Evolutionary conservation across 2,888 invertebrate genomes (phyloP), one percentile per base, ranked within the genome.

Genomic region (Perithous albicinctus): DNA sequence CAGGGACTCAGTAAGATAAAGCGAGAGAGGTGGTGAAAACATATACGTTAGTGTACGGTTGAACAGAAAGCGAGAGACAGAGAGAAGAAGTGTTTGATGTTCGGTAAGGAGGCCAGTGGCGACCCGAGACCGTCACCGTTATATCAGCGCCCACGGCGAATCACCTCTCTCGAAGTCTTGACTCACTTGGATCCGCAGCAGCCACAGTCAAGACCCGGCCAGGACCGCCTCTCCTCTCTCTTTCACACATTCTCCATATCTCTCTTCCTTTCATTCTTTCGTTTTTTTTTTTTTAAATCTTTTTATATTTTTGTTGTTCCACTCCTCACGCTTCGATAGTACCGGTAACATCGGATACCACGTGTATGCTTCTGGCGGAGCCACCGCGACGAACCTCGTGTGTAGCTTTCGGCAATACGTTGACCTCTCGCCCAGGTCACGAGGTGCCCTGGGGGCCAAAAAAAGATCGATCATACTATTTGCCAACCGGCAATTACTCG

Each of bases 41-140:
- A 35, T 15, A 51, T 32, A 69, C n/a, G 20, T 51, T n/a, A n/a
- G 23, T 46, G 26, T 7, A 69, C 8, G 20, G 23, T 83, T 77
- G 54, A 74, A 51, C 69, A 29, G 18, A 29, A n/a, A 66, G 48
- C 69, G 41, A 84, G 43, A 51, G 76, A 48, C 76, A 76, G 78
- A 80, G 64, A 80, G 81, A 78, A 26, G 20, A 80, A 78, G 82
- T 78, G 83, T 85, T 78, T 84, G 63, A 82, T 74, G 75, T 78
- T 81, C 85, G 82, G 89, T 90, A 91, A 91, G 88, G 91, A 90
- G 91, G 91, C 89, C 90, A 90, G 85, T 80, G 88, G 86, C 87
- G 89, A 89, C 87, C 86, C 81, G 87, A 80, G 83, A 88, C 85
- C 89, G 87, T 91, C 90, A 91, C 91, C 91, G 91, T 92, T 92